Evolutionary conservation across 2,113 vertebrate genomes (phyloP), one percentile per base, ranked within the genome.

Genomic region (Ictidomys tridecemlineatus): DNA sequence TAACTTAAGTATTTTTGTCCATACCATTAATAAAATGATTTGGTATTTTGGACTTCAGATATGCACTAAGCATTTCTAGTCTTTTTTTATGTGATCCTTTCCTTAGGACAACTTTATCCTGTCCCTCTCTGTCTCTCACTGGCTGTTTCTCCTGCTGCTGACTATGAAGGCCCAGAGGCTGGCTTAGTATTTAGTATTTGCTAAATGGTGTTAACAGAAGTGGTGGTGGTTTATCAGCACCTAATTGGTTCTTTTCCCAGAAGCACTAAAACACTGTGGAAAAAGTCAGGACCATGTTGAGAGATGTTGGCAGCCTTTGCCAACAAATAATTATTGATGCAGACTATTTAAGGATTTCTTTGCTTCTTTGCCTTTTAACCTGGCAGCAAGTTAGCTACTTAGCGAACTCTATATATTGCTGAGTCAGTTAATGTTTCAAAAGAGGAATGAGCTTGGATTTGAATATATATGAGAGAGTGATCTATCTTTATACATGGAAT

Each of bases 371-470:
- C 18, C 53, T 74, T 8, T 84, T 69, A 86, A 89, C 11, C 37
- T 70, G 24, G 2, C n/a, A 74, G 14, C 22, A 28, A 56, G 17
- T 56, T 91, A 73, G 53, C 65, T 95, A 20, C 20, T 69, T 28
- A 42, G 14, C 65, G 32, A 70, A 82, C 5, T 58, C 56, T 45
- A 42, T 17, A 56, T 61, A 82, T 83, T 39, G 1, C 45, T 73
- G 51, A 84, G 22, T 73, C 5, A 30, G 22, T 56, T 32, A 76
- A 34, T 79, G 12, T 73, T 85, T 83, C 48, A 45, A 91, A 97
- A 93, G 37, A 91, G 11, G 37, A 94, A 79, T 92, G 51, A 93
- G 13, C 45, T 92, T 89, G 86, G 18, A 91, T 84, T 51, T 67
- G 42, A 84, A 45, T 91, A 79, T 67, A 45, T 91, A 79, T 67